A percentile compares a stretch with the other conserved stretches of the same genome.
Evolutionary conservation across 1,140 invertebrate species (phyloP).

Genomic region (Brachystomella parvula): DNA sequence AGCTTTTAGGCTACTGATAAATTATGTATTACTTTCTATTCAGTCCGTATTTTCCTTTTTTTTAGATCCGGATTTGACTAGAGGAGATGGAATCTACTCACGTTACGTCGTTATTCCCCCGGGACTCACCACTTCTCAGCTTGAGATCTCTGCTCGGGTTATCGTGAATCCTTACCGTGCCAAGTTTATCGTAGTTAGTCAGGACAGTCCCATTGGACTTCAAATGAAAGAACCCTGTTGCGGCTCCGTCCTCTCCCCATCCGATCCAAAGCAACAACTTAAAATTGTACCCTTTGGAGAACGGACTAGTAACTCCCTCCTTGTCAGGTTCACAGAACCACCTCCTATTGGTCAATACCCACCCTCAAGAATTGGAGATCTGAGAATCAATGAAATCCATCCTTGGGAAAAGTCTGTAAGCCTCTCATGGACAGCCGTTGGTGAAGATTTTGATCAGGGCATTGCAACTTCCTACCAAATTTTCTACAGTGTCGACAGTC

Average conservation of each 20-base stretch:
- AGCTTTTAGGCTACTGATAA: no score
- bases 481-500: slow-evolving; percentile 20
- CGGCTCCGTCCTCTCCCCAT: slow-evolving; percentile 28
- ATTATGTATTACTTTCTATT: no score
- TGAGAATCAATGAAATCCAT: slow-evolving; percentile 42
- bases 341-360: slow-evolving; percentile 31
- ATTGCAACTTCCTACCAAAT: slow-evolving; percentile 30
- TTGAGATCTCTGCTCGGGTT: slow-evolving; percentile 35
- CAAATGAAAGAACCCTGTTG: slow-evolving; percentile 27
- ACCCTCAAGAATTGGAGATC: slow-evolving; percentile 43
- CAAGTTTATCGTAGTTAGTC: slow-evolving; percentile 32
- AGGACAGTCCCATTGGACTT: slow-evolving; percentile 14
- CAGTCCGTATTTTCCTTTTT: slow-evolving; percentile 22
- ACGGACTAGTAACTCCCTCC: slow-evolving; percentile 42
- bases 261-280: slow-evolving; percentile 36
- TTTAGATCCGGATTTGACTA: slow-evolving; percentile 56
- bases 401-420: slow-evolving; percentile 41
- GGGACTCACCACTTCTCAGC: slow-evolving; percentile 31
- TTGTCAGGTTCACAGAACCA: slow-evolving; percentile 44
- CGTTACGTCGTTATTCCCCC: slow-evolving; percentile 51
- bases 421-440: slow-evolving; percentile 51
- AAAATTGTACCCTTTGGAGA: slow-evolving; percentile 30
- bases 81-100: slow-evolving; percentile 58
- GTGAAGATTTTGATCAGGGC: slow-evolving; percentile 42
- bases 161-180: slow-evolving; percentile 36